Percentiles rank a stretch among this genome's conserved stretches.
phyloP scores from a whole-genome alignment of 2,888 invertebrate species.

The Ornithoptera alexandrae region DNA sequence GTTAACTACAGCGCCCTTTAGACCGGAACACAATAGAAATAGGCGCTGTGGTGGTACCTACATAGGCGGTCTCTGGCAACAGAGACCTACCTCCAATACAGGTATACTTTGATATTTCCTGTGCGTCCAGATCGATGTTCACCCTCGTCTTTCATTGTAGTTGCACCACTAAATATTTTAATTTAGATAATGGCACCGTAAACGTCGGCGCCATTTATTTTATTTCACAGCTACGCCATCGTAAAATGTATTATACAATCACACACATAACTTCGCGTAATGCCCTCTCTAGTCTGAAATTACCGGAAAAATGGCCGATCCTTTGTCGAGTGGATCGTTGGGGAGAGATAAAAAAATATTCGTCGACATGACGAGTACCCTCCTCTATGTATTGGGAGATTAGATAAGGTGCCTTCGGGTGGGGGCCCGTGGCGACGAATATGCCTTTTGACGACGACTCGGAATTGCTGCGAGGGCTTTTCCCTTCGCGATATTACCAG shows the following conservation, averaged over 20 bases:
- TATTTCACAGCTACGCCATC: slow-evolving; percentile 31
- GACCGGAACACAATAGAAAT: too few species aligned
- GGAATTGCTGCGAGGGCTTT: slow-evolving; percentile 19
- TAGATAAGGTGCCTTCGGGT: slow-evolving; percentile 43
- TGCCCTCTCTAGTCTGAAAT: slow-evolving; percentile 46
- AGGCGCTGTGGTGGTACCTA: too few species aligned
- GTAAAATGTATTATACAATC: slow-evolving; percentile 44
- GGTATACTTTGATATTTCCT: too few species aligned
- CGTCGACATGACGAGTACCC: slow-evolving; percentile 46
- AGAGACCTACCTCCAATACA: too few species aligned
- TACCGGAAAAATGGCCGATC: slow-evolving; percentile 50
- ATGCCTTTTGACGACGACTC: slow-evolving; percentile 29
- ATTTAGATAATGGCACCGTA: slow-evolving; percentile 27
- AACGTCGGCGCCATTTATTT: slow-evolving; percentile 25
- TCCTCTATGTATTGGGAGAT: slow-evolving; percentile 48
- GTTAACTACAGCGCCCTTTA: too few species aligned
- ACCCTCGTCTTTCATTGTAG: too few species aligned
- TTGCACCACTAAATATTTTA: slow-evolving; percentile 18
- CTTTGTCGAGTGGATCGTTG: slow-evolving; percentile 43
- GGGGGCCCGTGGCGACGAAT: slow-evolving; percentile 30
- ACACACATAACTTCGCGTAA: slow-evolving; percentile 42
- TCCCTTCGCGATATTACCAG: slow-evolving; percentile 20
- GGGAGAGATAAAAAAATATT: slow-evolving; percentile 61
- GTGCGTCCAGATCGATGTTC: too few species aligned
- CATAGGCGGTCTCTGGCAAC: too few species aligned